Evolutionary conservation across 2,797 vertebrate genomes (phyloP).

Genomic region (Taenioides sp.): DNA sequence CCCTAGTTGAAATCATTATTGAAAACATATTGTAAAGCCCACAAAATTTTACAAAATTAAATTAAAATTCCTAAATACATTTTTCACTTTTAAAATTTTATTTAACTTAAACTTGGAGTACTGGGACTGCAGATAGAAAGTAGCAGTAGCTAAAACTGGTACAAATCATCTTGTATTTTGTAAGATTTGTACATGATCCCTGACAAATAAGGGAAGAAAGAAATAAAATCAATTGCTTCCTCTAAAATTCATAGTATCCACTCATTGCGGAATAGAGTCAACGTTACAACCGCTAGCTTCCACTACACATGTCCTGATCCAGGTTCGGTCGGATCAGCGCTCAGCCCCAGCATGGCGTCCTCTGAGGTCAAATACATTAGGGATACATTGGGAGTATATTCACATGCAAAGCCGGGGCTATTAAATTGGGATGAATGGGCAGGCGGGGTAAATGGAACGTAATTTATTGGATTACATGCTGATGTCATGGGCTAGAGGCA

Average conservation of each 20-base stretch:
- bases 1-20: neutral
- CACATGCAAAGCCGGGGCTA: slow-evolving; percentile 49
- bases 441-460: slow-evolving; percentile 49
- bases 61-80: no score
- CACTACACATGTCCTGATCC: slow-evolving; percentile 33
- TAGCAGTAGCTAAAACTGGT: no score
- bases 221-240: neutral
- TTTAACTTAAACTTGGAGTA: no score
- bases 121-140: no score
- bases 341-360: slow-evolving; percentile 22
- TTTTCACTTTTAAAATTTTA: no score
- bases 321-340: slow-evolving; percentile 25
- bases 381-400: slow-evolving; percentile 42
- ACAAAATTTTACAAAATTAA: no score
- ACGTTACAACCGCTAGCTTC: slow-evolving; percentile 32
- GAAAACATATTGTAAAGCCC: neutral
- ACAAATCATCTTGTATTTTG: no score
- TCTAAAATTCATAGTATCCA: neutral
- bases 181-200: no score
- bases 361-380: slow-evolving; percentile 37
- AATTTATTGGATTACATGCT: slow-evolving; percentile 56
- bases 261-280: slow-evolving; percentile 25
- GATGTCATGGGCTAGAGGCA: slow-evolving; percentile 53
- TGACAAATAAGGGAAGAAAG: no score
- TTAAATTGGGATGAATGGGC: slow-evolving; percentile 63